Evolutionary conservation across 2,888 invertebrate species (phyloP), one percentile per base, ranked within the genome.

Genomic region (Sycophila texana): DNA sequence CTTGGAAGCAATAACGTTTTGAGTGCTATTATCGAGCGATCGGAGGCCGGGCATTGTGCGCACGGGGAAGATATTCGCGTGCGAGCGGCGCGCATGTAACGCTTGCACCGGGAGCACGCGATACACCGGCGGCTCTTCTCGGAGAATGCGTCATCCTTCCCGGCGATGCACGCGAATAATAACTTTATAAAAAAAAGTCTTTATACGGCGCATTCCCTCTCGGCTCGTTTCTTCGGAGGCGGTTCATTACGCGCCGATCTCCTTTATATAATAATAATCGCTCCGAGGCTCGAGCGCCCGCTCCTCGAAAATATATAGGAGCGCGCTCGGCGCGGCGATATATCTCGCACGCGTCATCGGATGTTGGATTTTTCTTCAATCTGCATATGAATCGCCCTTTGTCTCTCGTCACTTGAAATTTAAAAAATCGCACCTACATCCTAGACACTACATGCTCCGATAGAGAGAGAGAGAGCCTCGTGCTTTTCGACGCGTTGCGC

Each of bases 221-320:
- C 39, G 39, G 58, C 66, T 55, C 20, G 57, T 74, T 47, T 49
- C 49, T 58, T 22, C 26, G 26, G 3, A 4, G 55, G 5, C 58
- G 58, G 26, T 53, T 61, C 63, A 16, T 68, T 53, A 61, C 70
- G 61, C 61, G 20, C 12, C n/a, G 22, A 53, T 51, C 60, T 61
- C 53, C 53, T 63, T 70, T 76, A 76, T 61, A 61, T 68, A 76
- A 76, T 58, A 67, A 75, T 58, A 67, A 75, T 61, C 67, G 55
- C 63, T 66, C 13, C n/a, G 26, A 47, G 66, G 1, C 47, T 2
- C 13, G 68, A 2, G 39, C 39, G 39, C 39, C 39, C n/a, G n/a
- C n/a, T 5, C 39, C 39, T 7, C 39, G 39, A 39, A 39, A 39
- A 39, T 39, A 10, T 10, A 39, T 39, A 7, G 10, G 39, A 39